Conservation (phyloP, 1,140 invertebrate genomes). For the Sitodiplosis mosellana region DNA sequence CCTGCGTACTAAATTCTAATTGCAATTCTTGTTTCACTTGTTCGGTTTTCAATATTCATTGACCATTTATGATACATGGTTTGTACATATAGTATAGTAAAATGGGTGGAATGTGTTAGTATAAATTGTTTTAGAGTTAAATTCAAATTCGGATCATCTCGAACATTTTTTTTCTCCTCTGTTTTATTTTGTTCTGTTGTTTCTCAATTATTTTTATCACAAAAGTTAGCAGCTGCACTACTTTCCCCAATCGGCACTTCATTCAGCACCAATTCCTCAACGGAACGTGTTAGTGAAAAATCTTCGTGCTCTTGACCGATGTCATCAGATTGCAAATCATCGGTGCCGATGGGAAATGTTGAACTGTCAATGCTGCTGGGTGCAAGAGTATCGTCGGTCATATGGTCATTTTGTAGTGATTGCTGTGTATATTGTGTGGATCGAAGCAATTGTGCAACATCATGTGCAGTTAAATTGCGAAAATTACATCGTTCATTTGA, state of each 20-base stretch:
- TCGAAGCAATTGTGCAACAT: slow-evolving; percentile 36
- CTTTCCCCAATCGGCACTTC: slow-evolving; percentile 31
- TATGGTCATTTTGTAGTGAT: too few species aligned
- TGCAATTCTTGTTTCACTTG: too few species aligned
- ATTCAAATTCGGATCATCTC: too few species aligned
- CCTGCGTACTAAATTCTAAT: too few species aligned
- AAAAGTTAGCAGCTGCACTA: background rate
- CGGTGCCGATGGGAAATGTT: slow-evolving; percentile 9
- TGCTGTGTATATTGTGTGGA: slow-evolving; percentile 12
- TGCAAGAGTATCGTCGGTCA: background rate
- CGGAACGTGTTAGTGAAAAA: slow-evolving; percentile 19
- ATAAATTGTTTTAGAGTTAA: too few species aligned
- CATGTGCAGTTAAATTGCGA: slow-evolving; percentile 28
- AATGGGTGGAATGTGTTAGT: background rate
- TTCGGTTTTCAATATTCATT: too few species aligned
- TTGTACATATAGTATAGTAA: background rate
- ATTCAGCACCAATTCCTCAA: slow-evolving; percentile 35
- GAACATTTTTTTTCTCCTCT: too few species aligned
- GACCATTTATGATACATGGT: too few species aligned
- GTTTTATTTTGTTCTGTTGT: background rate
- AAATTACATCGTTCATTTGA: background rate
- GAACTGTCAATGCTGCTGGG: background rate
- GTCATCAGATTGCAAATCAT: slow-evolving; percentile 11
- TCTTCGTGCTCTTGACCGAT: too few species aligned
- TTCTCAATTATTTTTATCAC: background rate